These are phyloP conservation scores for Pimephales promelas DNA, from an alignment of 2,113 vertebrate genomes.

Conservation along the genomic window DNA sequence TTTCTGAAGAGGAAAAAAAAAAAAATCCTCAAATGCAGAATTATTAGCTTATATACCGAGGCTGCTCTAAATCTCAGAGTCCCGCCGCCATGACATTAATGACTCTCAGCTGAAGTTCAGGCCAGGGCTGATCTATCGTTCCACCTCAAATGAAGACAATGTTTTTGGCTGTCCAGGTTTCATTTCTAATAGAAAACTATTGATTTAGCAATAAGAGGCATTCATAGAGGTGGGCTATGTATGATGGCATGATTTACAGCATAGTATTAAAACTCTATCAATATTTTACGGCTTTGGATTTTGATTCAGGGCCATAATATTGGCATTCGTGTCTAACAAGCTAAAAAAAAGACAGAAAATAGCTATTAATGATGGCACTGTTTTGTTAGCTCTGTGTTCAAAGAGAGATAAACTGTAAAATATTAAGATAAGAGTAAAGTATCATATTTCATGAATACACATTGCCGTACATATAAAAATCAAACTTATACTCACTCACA, in stretches of 20 bases:
- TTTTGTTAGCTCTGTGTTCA: conserved; percentile 15
- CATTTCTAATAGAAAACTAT: conserved; percentile 45
- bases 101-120: conserved; percentile 38
- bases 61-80: conserved; percentile 1
- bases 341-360: neutral
- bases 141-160: conserved; percentile 27
- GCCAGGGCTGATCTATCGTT: conserved; percentile 20
- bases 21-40: neutral
- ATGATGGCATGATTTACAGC: neutral
- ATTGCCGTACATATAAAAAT: neutral
- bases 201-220: conserved; percentile 39
- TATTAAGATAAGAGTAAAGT: neutral
- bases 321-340: conserved; percentile 1
- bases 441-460: neutral
- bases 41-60: conserved; percentile 17
- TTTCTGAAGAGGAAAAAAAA: conserved; percentile 5
- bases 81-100: conserved; percentile 21
- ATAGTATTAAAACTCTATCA: conserved; percentile 14
- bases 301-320: conserved; percentile 25
- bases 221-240: conserved; percentile 27
- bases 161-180: conserved; percentile 29
- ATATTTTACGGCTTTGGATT: conserved; percentile 21
- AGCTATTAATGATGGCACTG: neutral
- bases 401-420: neutral
- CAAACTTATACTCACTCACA: neutral